Percentiles rank a stretch among this genome's conserved stretches.
Conservation (phyloP, 2,113 vertebrate species). For the Lepisosteus oculatus region DNA sequence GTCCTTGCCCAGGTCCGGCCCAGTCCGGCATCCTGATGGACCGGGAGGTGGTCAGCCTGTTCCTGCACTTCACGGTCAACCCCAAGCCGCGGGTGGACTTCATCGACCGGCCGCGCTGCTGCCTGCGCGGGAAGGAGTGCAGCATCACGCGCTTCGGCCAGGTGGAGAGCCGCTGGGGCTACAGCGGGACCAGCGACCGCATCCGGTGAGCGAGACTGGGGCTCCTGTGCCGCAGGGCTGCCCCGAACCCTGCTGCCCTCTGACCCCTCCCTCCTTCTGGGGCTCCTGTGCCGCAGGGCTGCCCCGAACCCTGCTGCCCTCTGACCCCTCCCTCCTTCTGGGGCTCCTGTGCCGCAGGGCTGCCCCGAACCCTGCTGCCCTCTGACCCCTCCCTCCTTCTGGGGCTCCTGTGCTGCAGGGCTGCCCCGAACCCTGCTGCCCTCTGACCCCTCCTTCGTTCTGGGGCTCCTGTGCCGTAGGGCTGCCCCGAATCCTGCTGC, state of each 20-base stretch:
- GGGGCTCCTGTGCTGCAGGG: background rate
- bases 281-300: background rate
- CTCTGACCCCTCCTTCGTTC: no score
- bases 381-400: no score
- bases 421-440: no score
- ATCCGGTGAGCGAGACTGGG: conserved; percentile 76
- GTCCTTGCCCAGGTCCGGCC: conserved; percentile 73
- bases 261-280: background rate
- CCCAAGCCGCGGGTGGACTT: conserved; percentile 93
- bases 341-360: no score
- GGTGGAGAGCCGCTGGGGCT: conserved; percentile 97
- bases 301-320: background rate
- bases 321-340: background rate
- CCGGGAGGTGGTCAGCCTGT: conserved; percentile 91
- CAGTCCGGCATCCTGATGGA: conserved; percentile 94
- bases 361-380: no score
- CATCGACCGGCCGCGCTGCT: conserved; percentile 93
- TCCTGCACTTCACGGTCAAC: conserved; percentile 95
- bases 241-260: no score
- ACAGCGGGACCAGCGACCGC: conserved; percentile 93
- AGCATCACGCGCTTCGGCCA: conserved; percentile 95
- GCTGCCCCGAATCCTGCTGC: no score
- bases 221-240: background rate
- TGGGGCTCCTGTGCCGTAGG: no score
- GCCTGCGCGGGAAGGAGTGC: conserved; percentile 93